Percentiles rank a stretch among this genome's conserved stretches.
Evolutionary conservation across 1,140 invertebrate species (phyloP).

Genomic region (Tribolium madens): DNA sequence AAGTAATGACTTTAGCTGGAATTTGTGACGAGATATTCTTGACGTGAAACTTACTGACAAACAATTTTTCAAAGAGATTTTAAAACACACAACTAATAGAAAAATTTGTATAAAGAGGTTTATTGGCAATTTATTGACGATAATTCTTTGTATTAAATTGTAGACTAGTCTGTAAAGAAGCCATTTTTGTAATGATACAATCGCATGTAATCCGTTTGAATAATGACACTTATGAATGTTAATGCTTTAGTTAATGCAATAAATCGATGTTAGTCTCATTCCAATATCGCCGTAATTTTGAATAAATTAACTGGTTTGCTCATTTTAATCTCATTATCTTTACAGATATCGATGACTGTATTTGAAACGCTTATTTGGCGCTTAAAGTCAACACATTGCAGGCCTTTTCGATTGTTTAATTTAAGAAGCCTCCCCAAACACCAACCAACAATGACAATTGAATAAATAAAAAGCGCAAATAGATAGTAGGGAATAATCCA

Average conservation of each 20-base stretch:
- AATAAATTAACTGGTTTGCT: background rate
- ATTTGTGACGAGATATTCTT: background rate
- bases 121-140: no score
- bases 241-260: background rate
- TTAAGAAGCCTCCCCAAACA: slow-evolving; percentile 31
- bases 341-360: background rate
- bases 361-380: background rate
- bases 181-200: background rate
- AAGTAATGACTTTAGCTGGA: background rate
- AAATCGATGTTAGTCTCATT: no score
- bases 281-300: background rate
- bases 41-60: background rate
- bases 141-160: no score
- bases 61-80: background rate
- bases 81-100: no score
- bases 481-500: slow-evolving; percentile 44
- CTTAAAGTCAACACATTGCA: background rate
- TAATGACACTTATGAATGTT: background rate
- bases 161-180: background rate
- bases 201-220: background rate
- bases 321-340: background rate
- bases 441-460: slow-evolving; percentile 26
- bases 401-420: slow-evolving; percentile 11
- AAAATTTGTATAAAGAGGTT: no score
- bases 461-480: slow-evolving; percentile 43